phyloP scores from a whole-genome alignment of 2,888 invertebrate species.

The Euplagia quadripunctaria region DNA sequence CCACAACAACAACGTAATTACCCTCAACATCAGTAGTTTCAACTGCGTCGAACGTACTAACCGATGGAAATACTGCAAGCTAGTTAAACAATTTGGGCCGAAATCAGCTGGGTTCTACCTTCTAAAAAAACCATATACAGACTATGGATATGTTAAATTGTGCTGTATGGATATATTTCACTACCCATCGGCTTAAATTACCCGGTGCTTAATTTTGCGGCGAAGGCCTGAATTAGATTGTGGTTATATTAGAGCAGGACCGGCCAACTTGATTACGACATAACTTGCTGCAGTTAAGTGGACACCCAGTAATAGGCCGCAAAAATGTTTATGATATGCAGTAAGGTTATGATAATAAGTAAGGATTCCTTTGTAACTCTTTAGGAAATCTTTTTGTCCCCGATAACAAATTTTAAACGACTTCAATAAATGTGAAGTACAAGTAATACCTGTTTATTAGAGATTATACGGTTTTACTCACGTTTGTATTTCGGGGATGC shows the following conservation, averaged over 20 bases:
- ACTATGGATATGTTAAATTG: not conserved
- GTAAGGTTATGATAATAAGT: not conserved
- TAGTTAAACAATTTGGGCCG: not conserved
- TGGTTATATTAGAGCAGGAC: constrained; percentile 6
- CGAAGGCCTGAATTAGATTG: constrained; percentile 10
- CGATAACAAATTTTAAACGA: not conserved
- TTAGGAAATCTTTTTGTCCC: not conserved
- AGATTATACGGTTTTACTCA: no score
- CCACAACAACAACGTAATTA: no score
- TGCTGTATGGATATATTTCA: not conserved
- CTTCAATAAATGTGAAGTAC: no score
- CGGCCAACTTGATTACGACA: constrained; percentile 5
- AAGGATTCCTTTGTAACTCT: not conserved
- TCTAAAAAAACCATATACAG: not conserved
- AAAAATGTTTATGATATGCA: not conserved
- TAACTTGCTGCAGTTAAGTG: constrained; percentile 6
- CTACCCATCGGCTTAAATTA: not conserved
- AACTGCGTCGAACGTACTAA: not conserved
- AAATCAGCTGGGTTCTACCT: not conserved
- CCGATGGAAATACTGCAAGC: not conserved
- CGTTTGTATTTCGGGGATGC: no score
- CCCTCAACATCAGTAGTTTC: not conserved
- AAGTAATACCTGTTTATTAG: no score
- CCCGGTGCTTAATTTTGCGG: constrained; percentile 4
- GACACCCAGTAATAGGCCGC: not conserved